Percentiles rank a stretch among this genome's conserved stretches.
These are phyloP conservation scores for Ceyx margarethae DNA, from an alignment of 2,113 vertebrate genomes.

Conservation along the genomic window DNA sequence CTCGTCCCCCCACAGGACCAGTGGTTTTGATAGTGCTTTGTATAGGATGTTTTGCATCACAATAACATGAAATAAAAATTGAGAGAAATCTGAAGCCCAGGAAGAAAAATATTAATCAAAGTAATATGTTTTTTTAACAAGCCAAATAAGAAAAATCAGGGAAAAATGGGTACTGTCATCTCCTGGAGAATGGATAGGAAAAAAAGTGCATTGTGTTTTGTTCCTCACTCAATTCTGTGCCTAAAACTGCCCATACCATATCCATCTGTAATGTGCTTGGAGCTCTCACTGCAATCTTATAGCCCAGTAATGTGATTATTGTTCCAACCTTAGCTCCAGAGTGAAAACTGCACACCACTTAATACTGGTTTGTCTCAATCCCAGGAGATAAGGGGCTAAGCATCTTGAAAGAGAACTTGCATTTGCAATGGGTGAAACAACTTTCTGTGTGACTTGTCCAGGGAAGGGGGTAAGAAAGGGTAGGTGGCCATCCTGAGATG, in stretches of 20 bases:
- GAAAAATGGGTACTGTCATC: background rate
- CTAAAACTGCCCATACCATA: background rate
- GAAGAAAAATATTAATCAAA: background rate
- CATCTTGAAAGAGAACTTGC: background rate
- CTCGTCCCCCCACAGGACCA: background rate
- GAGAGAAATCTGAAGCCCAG: background rate
- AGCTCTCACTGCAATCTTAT: background rate
- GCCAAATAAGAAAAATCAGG: background rate
- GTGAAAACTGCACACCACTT: background rate
- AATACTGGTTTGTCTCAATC: background rate
- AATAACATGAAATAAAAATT: background rate
- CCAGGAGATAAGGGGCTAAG: background rate
- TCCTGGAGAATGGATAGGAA: background rate
- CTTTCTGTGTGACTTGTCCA: background rate
- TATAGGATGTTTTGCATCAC: background rate
- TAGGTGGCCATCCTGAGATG: background rate
- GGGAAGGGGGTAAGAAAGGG: background rate
- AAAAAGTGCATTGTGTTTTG: background rate
- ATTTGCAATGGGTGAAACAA: background rate
- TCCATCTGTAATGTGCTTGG: background rate
- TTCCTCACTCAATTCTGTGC: background rate
- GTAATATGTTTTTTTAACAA: background rate
- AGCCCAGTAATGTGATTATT: constrained; percentile 12
- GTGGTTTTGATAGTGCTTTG: background rate
- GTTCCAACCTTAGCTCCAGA: background rate